These are phyloP conservation scores for Girardia tigrina DNA, from an alignment of 2,888 invertebrate species.

Conservation along the genomic window DNA sequence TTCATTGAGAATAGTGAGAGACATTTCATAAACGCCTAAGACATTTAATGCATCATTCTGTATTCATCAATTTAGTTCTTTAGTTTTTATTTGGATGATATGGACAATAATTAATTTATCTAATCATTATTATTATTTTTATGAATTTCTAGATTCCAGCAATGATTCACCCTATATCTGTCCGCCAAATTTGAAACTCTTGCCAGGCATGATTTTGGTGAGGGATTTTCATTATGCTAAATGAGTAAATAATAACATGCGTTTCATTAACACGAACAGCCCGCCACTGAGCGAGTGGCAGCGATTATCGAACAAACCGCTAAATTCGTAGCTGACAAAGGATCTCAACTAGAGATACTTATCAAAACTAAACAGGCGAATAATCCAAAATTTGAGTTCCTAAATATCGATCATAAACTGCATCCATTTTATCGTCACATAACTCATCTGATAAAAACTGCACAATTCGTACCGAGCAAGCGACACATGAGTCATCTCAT, in stretches of 20 bases:
- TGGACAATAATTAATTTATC: too few relatives aligned
- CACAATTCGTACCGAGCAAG: slow-evolving; percentile 28
- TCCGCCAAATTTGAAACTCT: not conserved
- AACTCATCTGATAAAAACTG: slow-evolving; percentile 31
- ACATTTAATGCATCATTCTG: too few relatives aligned
- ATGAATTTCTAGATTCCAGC: not conserved
- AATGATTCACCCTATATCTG: not conserved
- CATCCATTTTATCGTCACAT: slow-evolving; percentile 72
- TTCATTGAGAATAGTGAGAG: too few relatives aligned
- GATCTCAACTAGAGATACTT: slow-evolving; percentile 92
- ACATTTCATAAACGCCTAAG: too few relatives aligned
- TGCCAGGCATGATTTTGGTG: not conserved
- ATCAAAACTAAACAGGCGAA: slow-evolving; percentile 88
- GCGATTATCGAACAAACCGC: slow-evolving; percentile 80
- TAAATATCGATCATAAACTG: slow-evolving; percentile 68
- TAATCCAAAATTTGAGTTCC: slow-evolving; percentile 80
- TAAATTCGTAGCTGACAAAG: slow-evolving; percentile 59
- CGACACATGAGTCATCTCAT: not conserved
- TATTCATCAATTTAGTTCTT: too few relatives aligned
- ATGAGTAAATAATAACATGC: not conserved
- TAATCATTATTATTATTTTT: too few relatives aligned
- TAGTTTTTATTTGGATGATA: too few relatives aligned
- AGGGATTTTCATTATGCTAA: not conserved
- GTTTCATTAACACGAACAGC: slow-evolving; percentile 55
- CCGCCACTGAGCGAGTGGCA: slow-evolving; percentile 70